These are phyloP conservation scores for Luehdorfia chinensis DNA, from an alignment of 1,140 invertebrate species.

Conservation along the genomic window DNA sequence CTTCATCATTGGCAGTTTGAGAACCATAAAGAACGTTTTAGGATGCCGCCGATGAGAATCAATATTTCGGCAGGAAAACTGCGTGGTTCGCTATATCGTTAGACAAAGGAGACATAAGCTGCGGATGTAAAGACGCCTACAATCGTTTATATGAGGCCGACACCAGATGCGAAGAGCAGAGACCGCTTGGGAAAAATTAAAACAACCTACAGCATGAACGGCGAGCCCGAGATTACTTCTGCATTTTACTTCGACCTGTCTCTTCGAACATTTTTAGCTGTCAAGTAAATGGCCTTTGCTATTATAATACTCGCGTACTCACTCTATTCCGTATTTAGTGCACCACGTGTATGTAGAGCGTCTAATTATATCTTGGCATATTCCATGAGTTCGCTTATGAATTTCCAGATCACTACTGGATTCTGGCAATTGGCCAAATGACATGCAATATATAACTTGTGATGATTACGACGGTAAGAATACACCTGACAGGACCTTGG, in stretches of 20 bases:
- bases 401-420: slow-evolving; percentile 76
- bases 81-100: slow-evolving; percentile 80
- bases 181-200: slow-evolving; percentile 82
- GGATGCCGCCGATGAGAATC: slow-evolving; percentile 75
- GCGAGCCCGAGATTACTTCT: slow-evolving; percentile 83
- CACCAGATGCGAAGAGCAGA: slow-evolving; percentile 78
- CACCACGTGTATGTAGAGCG: slow-evolving; percentile 42
- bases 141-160: slow-evolving; percentile 83
- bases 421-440: slow-evolving; percentile 82
- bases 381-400: slow-evolving; percentile 60
- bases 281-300: slow-evolving; percentile 79
- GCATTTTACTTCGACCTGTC: slow-evolving; percentile 93
- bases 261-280: slow-evolving; percentile 83
- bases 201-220: slow-evolving; percentile 82
- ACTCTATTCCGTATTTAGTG: slow-evolving; percentile 34
- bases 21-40: slow-evolving; percentile 84
- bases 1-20: slow-evolving; percentile 86
- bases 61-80: slow-evolving; percentile 74
- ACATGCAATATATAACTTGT: slow-evolving; percentile 85
- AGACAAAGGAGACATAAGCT: slow-evolving; percentile 82
- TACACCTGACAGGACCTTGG: slow-evolving; percentile 80
- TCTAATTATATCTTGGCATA: slow-evolving; percentile 60
- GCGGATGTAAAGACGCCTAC: slow-evolving; percentile 83
- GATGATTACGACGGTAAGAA: slow-evolving; percentile 86
- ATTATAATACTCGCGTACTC: slow-evolving; percentile 32